These are phyloP conservation scores for Orycteropus afer DNA, from an alignment of 2,113 vertebrate genomes.

Conservation along the genomic window DNA sequence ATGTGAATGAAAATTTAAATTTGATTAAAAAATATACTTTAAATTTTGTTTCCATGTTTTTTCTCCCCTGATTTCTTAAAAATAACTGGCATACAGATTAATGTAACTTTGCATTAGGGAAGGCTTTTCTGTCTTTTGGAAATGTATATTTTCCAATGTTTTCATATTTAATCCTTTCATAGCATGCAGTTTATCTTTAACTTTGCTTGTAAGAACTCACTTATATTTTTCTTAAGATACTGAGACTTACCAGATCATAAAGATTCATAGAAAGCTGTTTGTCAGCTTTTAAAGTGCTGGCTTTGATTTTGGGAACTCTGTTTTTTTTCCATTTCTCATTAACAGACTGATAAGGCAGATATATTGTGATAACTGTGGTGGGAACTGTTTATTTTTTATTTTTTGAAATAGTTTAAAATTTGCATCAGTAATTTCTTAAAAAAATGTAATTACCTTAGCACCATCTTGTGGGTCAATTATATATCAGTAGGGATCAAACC, in stretches of 20 bases:
- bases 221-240: conserved; percentile 76
- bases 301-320: conserved; percentile 78
- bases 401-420: conserved; percentile 24
- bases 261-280: conserved; percentile 68
- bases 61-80: conserved; percentile 27
- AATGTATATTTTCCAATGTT: conserved; percentile 45
- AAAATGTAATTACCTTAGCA: conserved; percentile 55
- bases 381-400: conserved; percentile 4
- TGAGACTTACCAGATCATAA: conserved; percentile 74
- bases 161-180: conserved; percentile 67
- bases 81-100: conserved; percentile 42
- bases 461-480: conserved; percentile 59
- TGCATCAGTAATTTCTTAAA: conserved; percentile 56
- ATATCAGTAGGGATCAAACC: conserved; percentile 43
- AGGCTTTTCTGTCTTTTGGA: conserved; percentile 46
- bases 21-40: background rate
- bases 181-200: conserved; percentile 72
- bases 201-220: conserved; percentile 70
- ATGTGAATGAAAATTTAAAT: background rate
- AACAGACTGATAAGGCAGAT: conserved; percentile 70
- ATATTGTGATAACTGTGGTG: conserved; percentile 28
- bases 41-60: conserved; percentile 28
- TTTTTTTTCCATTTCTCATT: conserved; percentile 51
- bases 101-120: conserved; percentile 25
- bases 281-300: conserved; percentile 73